Evolutionary conservation across 2,113 vertebrate genomes (phyloP).

Genomic region (Solenodon paradoxus): DNA sequence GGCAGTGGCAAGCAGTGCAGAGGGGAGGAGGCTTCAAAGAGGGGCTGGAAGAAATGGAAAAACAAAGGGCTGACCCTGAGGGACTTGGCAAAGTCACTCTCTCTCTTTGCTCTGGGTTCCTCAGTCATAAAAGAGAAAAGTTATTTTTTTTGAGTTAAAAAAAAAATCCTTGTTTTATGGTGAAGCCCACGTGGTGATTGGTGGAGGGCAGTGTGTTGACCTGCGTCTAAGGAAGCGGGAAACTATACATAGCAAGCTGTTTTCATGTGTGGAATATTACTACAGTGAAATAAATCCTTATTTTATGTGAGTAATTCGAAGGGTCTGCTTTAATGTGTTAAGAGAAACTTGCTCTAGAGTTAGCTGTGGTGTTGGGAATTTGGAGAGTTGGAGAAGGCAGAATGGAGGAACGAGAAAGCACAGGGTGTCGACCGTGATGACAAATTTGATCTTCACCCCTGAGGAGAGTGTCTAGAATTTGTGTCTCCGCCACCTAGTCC

Average conservation of each 20-base stretch:
- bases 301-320: background rate
- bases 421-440: accelerated
- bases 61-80: accelerated
- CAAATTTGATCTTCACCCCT: accelerated
- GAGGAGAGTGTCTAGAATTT: background rate
- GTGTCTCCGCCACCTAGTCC: background rate
- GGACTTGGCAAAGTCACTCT: background rate
- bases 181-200: no score
- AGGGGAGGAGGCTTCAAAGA: background rate
- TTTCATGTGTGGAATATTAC: no score
- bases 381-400: background rate
- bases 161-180: background rate
- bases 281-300: no score
- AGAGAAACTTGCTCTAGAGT: background rate
- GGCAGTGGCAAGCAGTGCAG: background rate
- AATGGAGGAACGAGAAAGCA: background rate
- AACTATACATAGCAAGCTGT: no score
- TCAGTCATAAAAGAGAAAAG: background rate
- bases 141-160: no score
- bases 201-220: no score
- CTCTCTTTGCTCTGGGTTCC: background rate
- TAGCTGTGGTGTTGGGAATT: background rate
- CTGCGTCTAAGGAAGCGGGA: no score
- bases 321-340: background rate
- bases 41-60: background rate